Base-by-base conservation (phyloP, 2,113 vertebrate genomes). In the Mesoclemmys tuberculata region DNA sequence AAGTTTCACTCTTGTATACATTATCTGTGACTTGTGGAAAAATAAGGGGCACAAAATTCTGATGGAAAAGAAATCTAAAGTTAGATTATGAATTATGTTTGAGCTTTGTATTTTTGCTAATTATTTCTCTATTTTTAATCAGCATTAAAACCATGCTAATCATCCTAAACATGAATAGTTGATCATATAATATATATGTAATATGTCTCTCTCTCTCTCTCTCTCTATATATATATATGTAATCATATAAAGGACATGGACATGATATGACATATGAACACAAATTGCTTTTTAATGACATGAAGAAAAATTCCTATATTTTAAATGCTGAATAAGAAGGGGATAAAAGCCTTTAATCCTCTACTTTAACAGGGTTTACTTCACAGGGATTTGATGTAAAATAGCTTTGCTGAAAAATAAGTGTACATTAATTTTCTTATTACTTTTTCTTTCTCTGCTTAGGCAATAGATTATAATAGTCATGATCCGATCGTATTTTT, bases 51-150 rank as follows among this genome's bases (percentile, higher is more conserved):
- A 55, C 48, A 91, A 84, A 80, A 14, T 91, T 94, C n/a, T 92
- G 75, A 90, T 85, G 92, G 87, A 95, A 91, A 48, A 49, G 85
- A 88, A 87, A 89, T 92, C 86, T 93, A 83, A 92, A 94, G 80
- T 94, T 84, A 61, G 88, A 87, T 22, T 6, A 58, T 56, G 82
- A 71, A 79, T 85, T 94, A 48, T 88, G 56, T 88, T 88, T 84
- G 87, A 51, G 48, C 38, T 2, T 89, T 77, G 54, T 44, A 4
- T 61, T 38, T 19, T 13, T 2, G 83, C 22, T 58, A 92, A 87
- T 52, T 90, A 55, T 35, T 90, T 90, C 18, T 86, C n/a, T 81
- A 83, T 93, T 2, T n/a, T 31, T 16, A 90, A 75, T 10, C 6
- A 83, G n/a, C 79, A 87, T 31, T 86, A 88, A 77, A 83, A 71